Percentiles rank a stretch among this genome's conserved stretches.
phyloP scores from a whole-genome alignment of 2,113 vertebrate genomes.

The Bolborhynchus lineola region DNA sequence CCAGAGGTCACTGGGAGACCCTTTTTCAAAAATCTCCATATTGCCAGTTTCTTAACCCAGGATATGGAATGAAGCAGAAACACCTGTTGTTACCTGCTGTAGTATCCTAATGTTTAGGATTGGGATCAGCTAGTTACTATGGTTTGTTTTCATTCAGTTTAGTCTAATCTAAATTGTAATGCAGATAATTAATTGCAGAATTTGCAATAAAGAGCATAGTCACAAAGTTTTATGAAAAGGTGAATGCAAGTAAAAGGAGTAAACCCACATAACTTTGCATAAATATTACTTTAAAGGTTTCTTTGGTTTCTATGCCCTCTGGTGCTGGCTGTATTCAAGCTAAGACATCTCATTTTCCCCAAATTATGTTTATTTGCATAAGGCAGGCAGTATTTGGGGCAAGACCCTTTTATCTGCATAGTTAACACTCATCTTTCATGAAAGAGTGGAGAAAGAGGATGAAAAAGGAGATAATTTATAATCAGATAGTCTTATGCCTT shows the following conservation, averaged over 20 bases:
- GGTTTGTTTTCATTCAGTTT: background rate
- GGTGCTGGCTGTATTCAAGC: background rate
- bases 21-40: background rate
- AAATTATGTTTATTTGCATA: background rate
- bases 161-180: background rate
- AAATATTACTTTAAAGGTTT: background rate
- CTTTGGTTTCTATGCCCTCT: background rate
- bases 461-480: background rate
- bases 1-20: background rate
- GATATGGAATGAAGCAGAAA: background rate
- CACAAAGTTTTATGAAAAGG: background rate
- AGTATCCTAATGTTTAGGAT: background rate
- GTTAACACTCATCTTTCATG: background rate
- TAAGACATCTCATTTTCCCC: background rate
- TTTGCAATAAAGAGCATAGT: background rate
- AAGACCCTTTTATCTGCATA: background rate
- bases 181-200: background rate
- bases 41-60: background rate
- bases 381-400: background rate
- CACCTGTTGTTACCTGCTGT: background rate
- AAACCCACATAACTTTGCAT: background rate
- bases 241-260: background rate
- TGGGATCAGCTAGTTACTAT: background rate
- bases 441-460: background rate
- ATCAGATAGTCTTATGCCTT: background rate